Conservation (phyloP, 2,888 invertebrate genomes). For the Toxonevra muliebris region DNA sequence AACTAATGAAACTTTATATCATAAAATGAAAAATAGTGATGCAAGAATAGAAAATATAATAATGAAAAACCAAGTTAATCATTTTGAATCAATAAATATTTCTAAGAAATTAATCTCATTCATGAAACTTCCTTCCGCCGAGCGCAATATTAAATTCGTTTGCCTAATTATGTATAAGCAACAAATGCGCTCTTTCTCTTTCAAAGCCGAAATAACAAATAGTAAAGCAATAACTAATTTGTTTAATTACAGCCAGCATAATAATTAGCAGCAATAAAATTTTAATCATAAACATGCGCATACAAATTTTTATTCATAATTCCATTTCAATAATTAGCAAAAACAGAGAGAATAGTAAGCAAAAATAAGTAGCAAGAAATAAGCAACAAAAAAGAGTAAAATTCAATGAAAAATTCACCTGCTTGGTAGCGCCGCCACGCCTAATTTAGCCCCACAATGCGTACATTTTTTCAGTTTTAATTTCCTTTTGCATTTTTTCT, state of each 20-base stretch:
- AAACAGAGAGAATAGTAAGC: constrained; percentile 8
- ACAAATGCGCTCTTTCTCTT: no score
- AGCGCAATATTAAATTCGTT: no score
- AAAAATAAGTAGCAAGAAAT: constrained; percentile 1
- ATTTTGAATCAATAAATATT: no score
- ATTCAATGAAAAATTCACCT: constrained; percentile 28
- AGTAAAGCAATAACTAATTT: not conserved
- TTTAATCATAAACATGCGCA: constrained; percentile 11
- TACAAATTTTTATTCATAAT: constrained; percentile 9
- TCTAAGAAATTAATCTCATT: no score
- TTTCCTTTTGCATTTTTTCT: not conserved
- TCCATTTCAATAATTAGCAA: constrained; percentile 14
- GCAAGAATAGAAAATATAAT: no score
- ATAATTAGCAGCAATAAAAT: constrained; percentile 33
- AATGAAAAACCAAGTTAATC: no score
- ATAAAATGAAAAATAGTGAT: no score
- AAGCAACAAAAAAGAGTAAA: not conserved
- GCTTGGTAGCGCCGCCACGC: constrained; percentile 30
- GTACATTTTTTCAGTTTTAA: constrained; percentile 12
- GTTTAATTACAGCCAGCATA: constrained; percentile 23
- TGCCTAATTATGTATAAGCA: no score
- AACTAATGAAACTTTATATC: no score
- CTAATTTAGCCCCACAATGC: constrained; percentile 22
- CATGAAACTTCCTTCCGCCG: no score
- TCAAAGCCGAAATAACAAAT: not conserved